Evolutionary conservation across 2,888 invertebrate species (phyloP).

Genomic region (Cremastinae sp.): DNA sequence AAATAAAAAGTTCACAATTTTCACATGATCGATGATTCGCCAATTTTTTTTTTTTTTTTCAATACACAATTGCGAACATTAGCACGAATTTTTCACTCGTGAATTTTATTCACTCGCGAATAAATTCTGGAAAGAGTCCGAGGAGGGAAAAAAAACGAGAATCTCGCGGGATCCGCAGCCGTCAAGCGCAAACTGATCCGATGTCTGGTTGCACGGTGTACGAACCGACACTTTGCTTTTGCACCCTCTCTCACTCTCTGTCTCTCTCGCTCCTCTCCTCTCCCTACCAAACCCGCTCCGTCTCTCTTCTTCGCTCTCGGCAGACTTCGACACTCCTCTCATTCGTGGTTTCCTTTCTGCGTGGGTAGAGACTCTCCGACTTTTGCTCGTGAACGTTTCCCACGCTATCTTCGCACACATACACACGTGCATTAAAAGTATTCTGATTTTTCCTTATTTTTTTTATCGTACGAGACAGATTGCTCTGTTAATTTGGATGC

Average conservation of each 20-base stretch:
- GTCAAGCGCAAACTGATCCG: conserved; percentile 74
- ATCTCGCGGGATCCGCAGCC: conserved; percentile 65
- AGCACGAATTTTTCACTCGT: conserved; percentile 2
- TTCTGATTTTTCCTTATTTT: conserved; percentile 1
- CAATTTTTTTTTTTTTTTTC: too few relatives aligned
- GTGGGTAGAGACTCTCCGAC: conserved; percentile 49
- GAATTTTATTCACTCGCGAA: conserved; percentile 20
- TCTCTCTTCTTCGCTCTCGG: conserved; percentile 22
- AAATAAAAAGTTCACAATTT: too few relatives aligned
- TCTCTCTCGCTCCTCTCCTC: conserved; percentile 23
- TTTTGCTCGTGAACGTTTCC: conserved; percentile 48
- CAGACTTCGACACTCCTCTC: conserved; percentile 58
- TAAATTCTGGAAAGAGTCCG: neutral
- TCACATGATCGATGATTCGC: too few relatives aligned
- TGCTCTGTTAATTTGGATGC: conserved; percentile 15
- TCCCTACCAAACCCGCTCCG: conserved; percentile 63
- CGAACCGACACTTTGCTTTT: conserved; percentile 60
- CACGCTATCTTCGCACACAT: conserved; percentile 57
- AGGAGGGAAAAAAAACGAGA: conserved; percentile 41
- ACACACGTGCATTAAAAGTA: conserved; percentile 11
- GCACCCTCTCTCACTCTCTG: conserved; percentile 60
- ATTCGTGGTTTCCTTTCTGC: conserved; percentile 61
- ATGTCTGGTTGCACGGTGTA: conserved; percentile 62
- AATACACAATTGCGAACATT: too few relatives aligned
- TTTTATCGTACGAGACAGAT: neutral